Evolutionary conservation across 1,140 invertebrate genomes (phyloP), one percentile per base, ranked within the genome.

Genomic region (Solenopsis invicta): DNA sequence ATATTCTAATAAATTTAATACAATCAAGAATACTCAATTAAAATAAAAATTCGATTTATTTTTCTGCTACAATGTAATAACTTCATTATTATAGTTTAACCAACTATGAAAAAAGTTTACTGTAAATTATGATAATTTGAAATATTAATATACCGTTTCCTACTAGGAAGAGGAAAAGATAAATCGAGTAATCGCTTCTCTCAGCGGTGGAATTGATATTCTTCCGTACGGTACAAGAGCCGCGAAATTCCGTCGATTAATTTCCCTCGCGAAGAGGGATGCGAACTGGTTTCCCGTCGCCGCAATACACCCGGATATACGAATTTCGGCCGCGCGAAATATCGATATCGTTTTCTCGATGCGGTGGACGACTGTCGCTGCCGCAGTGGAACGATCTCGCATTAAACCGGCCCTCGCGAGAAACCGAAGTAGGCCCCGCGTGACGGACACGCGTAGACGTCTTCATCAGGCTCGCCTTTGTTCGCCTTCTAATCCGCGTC

Each of bases 371-470:
- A 9, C 41, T 21, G 54, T 24, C 13, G 21, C 21, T 13, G 41
- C 37, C 10, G 50, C 54, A 62, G 80, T 74, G 54, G 69, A 62
- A 74, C 80, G n/a, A 75, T 61, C 69, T 50, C 69, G 80, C 54
- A 50, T 84, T 75, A 75, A 50, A 21, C 80, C 69, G 80, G 18
- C 69, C 77, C 21, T 21, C 37, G 76, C 29, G 29, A 29, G 56
- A 37, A 24, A 77, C 21, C 72, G 24, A 84, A 84, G 80, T 84
- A 80, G 61, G 80, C 21, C 82, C 59, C 82, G 74, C 59, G 74
- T 56, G 82, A 54, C 72, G 74, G 45, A 77, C 82, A 37, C 34
- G 82, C 61, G 61, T 48, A 52, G 64, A 85, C 74, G 4, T 64
- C 74, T 64, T 78, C 82, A 67, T 85, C 61, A 29, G 24, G 72